phyloP scores from a whole-genome alignment of 2,888 invertebrate genomes.

The Azorinus chamasolen region DNA sequence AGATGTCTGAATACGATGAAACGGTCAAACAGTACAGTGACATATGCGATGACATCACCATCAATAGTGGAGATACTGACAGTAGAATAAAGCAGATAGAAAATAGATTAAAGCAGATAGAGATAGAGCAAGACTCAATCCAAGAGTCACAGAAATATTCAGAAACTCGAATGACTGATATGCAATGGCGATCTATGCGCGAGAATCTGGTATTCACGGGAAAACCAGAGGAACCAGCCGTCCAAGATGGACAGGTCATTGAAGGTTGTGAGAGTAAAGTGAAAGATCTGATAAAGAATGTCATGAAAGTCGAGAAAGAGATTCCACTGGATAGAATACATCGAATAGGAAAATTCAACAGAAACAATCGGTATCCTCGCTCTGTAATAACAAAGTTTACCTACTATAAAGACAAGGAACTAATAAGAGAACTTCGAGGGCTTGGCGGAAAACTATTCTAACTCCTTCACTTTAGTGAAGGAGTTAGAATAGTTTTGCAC shows the following conservation, averaged over 20 bases:
- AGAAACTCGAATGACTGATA: background rate
- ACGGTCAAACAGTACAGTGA: no score
- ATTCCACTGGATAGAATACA: conserved; percentile 21
- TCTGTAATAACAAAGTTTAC: conserved; percentile 21
- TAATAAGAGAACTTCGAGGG: no score
- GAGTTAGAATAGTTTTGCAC: no score
- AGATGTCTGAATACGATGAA: no score
- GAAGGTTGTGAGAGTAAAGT: conserved; percentile 24
- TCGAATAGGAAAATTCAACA: conserved; percentile 2
- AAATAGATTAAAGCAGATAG: no score
- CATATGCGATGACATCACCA: no score
- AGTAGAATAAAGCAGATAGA: no score
- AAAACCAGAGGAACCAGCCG: background rate
- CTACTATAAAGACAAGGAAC: conserved; percentile 18
- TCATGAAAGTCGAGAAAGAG: conserved; percentile 1
- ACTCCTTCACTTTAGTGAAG: no score
- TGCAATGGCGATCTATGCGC: conserved; percentile 18
- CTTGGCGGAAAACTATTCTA: no score
- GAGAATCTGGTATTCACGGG: conserved; percentile 23
- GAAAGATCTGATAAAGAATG: conserved; percentile 10
- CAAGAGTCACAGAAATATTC: background rate
- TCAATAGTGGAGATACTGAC: no score
- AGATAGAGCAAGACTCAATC: background rate
- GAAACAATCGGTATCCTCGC: background rate
- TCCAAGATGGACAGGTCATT: background rate